A percentile compares a stretch with the other conserved stretches of the same genome.
These are phyloP conservation scores for Sinotaia quadrata DNA, from an alignment of 2,888 invertebrate species.

Conservation along the genomic window DNA sequence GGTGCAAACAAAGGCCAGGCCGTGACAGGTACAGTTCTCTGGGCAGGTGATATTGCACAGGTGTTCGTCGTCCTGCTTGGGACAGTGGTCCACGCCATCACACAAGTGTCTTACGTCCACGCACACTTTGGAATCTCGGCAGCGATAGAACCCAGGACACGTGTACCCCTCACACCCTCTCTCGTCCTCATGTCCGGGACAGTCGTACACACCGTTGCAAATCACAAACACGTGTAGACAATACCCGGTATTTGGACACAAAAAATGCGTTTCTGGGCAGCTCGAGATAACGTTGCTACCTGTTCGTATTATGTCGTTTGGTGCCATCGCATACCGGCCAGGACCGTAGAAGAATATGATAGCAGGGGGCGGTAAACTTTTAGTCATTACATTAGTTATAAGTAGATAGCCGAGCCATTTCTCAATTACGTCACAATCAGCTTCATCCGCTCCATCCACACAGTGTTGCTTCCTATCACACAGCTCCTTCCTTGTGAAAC, in stretches of 20 bases:
- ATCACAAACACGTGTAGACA: conserved; percentile 30
- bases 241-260: conserved; percentile 20
- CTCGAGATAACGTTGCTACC: background rate
- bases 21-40: too few species aligned
- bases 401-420: background rate
- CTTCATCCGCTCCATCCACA: background rate
- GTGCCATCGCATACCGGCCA: background rate
- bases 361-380: conserved; percentile 13
- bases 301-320: background rate
- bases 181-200: conserved; percentile 27
- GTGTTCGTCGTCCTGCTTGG: conserved; percentile 40
- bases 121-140: conserved; percentile 29
- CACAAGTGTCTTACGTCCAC: conserved; percentile 36
- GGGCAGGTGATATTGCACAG: conserved; percentile 29
- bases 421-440: background rate
- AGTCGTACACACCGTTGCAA: conserved; percentile 27
- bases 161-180: conserved; percentile 1
- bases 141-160: conserved; percentile 14
- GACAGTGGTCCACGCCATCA: conserved; percentile 40
- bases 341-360: conserved; percentile 10
- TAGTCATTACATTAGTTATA: too few species aligned
- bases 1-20: too few species aligned
- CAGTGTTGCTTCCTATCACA: conserved; percentile 1
- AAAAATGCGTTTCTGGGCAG: conserved; percentile 23
- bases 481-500: background rate